Base-by-base conservation (phyloP, 2,888 invertebrate species). In the Acleris cristana region DNA sequence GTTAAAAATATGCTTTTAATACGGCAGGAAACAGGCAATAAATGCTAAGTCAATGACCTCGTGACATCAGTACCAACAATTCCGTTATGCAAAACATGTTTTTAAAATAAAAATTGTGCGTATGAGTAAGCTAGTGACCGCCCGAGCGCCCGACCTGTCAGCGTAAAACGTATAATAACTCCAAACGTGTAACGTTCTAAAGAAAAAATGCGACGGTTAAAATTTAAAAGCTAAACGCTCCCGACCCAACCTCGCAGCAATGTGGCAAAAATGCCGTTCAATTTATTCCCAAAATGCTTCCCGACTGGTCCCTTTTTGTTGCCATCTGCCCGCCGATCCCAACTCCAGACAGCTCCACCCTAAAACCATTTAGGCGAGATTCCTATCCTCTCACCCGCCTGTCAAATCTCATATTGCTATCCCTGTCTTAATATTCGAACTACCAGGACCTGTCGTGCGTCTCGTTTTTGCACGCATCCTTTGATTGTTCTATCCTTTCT, bases 271-370 rank as follows among this genome's bases (percentile, higher is more conserved):
- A 92, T 91, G 90, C 86, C 88, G 89, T 89, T 90, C 92, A 90
- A 91, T 89, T 90, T 91, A 90, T 90, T 82, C 89, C 89, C 86
- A 86, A 91, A 66, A 90, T 87, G 88, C 88, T 85, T 83, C 87
- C 84, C 80, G 87, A 83, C 87, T 84, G 84, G 85, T 87, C 88
- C 89, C 90, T 92, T 92, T 91, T 90, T 91, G 90, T 89, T 87
- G 80, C 86, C 92, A 92, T 92, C 91, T 92, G 92, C 91, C 86
- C 85, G 84, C 82, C 84, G 83, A 82, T 81, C 80, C 85, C 65
- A 85, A 86, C 81, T 89, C 90, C 90, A 91, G 90, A 91, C 92
- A 89, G 89, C 92, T 92, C 92, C 92, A 92, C 92, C 92, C 92
- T 91, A 90, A 90, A 91, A 90, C 88, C 84, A 88, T 89, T 91